phyloP scores from a whole-genome alignment of 64 coral and sea anemone species.

The Astreopora myriophthalma region DNA sequence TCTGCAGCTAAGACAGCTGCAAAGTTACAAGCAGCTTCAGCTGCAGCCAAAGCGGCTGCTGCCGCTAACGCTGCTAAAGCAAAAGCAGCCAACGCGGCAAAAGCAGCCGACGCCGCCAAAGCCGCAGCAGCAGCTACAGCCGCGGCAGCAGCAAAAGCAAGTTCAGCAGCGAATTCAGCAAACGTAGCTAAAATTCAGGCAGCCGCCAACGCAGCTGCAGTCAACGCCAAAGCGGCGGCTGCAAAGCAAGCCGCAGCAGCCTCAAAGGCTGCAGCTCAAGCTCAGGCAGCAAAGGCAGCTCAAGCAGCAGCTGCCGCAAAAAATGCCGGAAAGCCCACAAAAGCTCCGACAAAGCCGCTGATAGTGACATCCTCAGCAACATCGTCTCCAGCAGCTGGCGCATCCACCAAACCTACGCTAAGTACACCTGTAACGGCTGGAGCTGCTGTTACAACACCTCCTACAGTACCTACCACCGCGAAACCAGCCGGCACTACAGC shows the following conservation, averaged over 20 bases:
- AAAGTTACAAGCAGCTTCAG: not conserved
- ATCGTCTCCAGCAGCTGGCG: not conserved
- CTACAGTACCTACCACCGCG: not conserved
- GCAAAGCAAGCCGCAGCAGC: constrained; percentile 17
- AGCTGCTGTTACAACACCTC: not conserved
- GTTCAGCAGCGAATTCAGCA: not conserved
- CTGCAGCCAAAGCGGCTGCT: not conserved
- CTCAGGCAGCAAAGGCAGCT: not conserved
- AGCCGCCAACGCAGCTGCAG: constrained; percentile 4
- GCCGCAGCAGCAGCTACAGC: not conserved
- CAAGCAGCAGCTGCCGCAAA: constrained; percentile 21
- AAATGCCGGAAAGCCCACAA: constrained; percentile 23
- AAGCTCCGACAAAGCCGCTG: not conserved
- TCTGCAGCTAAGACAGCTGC: not conserved
- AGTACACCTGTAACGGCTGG: not conserved
- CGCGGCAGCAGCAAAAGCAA: not conserved
- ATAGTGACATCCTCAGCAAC: not conserved
- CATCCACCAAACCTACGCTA: not conserved
- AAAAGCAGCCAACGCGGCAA: not conserved
- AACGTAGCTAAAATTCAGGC: not conserved
- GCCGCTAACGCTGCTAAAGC: not conserved
- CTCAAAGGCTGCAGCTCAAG: constrained; percentile 1
- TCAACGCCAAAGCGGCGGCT: not conserved
- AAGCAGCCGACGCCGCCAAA: not conserved
- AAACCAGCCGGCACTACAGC: not conserved